Conservation (phyloP, 2,888 invertebrate genomes). For the Zygogramma bicolorata region DNA sequence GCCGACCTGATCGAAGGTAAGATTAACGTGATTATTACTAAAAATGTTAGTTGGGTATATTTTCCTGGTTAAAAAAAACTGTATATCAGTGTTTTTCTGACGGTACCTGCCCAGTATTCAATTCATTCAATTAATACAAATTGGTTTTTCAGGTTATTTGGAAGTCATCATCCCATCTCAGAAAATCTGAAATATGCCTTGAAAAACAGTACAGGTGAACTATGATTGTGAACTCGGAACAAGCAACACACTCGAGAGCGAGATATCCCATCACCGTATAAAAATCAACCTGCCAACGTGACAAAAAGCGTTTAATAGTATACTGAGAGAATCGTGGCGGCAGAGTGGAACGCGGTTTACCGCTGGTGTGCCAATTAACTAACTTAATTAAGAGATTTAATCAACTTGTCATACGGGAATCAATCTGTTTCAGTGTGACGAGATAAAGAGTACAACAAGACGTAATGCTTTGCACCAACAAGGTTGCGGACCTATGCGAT, state of each 20-base stretch:
- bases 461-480: not conserved
- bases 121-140: too few species aligned
- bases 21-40: too few species aligned
- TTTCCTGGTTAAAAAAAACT: too few species aligned
- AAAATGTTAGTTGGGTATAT: too few species aligned
- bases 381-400: constrained; percentile 72
- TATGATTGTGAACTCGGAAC: not conserved
- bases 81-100: too few species aligned
- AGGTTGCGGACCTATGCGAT: constrained; percentile 35
- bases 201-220: not conserved
- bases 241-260: not conserved
- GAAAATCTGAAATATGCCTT: not conserved
- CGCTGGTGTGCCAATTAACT: constrained; percentile 68
- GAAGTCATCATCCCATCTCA: not conserved
- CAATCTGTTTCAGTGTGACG: constrained; percentile 58
- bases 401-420: constrained; percentile 70
- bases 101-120: too few species aligned
- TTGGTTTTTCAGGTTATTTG: too few species aligned
- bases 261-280: constrained; percentile 27
- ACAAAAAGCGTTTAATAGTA: constrained; percentile 44
- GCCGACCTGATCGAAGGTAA: too few species aligned
- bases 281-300: constrained; percentile 36
- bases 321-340: constrained; percentile 40
- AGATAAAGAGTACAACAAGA: constrained; percentile 56
- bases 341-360: constrained; percentile 55